These are phyloP conservation scores for Drosophila suzukii DNA, from an alignment of 1,140 invertebrate genomes.

Conservation along the genomic window DNA sequence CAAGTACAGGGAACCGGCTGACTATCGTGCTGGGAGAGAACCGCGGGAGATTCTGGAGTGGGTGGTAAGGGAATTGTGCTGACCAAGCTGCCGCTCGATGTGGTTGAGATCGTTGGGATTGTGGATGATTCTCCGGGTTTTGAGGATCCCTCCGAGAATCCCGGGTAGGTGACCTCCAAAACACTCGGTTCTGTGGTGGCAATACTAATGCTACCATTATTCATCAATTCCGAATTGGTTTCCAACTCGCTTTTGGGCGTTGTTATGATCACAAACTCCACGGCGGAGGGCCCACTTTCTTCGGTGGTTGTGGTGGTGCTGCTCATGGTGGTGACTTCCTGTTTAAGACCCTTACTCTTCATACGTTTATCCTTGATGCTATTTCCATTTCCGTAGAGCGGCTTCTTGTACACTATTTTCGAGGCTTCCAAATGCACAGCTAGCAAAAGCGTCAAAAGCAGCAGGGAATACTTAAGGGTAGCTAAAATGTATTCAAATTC, in stretches of 20 bases:
- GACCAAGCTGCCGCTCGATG: conserved; percentile 13
- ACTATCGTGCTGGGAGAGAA: conserved; percentile 16
- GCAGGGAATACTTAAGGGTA: conserved; percentile 14
- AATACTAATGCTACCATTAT: conserved; percentile 1
- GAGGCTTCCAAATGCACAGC: conserved; percentile 49
- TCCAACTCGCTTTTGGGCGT: conserved; percentile 13
- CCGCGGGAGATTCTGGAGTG: conserved; percentile 11
- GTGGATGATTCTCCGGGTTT: not conserved
- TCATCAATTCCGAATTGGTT: not conserved
- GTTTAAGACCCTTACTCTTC: conserved; percentile 26
- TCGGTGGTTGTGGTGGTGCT: conserved; percentile 11
- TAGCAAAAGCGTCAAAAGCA: conserved; percentile 32
- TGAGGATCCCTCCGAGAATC: not conserved
- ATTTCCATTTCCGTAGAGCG: conserved; percentile 54
- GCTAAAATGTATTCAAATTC: not conserved
- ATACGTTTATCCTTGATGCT: conserved; percentile 58
- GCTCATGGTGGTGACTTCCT: not conserved
- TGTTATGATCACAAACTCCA: conserved; percentile 59
- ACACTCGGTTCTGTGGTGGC: not conserved
- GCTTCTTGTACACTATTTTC: conserved; percentile 76
- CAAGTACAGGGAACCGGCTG: conserved; percentile 87
- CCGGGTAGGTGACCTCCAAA: not conserved
- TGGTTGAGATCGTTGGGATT: conserved; percentile 1
- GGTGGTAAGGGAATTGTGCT: conserved; percentile 61
- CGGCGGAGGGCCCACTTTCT: conserved; percentile 32